Evolutionary conservation across 2,888 invertebrate species (phyloP).

Genomic region (Drosophila incognita): DNA sequence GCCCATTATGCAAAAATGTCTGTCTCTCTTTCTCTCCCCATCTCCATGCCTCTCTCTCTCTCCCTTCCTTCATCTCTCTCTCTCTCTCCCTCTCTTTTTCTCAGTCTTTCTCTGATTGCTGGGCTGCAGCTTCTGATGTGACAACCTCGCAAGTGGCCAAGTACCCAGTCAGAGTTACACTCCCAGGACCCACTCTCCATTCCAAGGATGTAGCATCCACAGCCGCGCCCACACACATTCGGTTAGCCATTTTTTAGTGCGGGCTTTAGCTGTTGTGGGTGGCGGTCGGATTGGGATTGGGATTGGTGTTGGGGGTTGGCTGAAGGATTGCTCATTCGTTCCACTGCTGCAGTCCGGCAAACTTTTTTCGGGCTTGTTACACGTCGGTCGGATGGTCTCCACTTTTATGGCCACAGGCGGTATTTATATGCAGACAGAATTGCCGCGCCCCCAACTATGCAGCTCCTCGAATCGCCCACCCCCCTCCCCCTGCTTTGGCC

Average conservation of each 20-base stretch:
- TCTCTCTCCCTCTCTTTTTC: background rate
- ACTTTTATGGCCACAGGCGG: constrained; percentile 84
- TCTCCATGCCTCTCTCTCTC: background rate
- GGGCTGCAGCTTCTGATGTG: constrained; percentile 46
- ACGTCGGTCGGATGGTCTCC: constrained; percentile 83
- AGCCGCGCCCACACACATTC: constrained; percentile 77
- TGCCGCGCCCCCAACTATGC: constrained; percentile 59
- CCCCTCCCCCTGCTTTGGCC: background rate
- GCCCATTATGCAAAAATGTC: constrained; percentile 28
- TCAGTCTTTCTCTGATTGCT: constrained; percentile 8
- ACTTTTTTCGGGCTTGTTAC: constrained; percentile 64
- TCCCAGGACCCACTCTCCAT: background rate
- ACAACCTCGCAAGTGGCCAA: constrained; percentile 42
- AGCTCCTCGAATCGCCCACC: constrained; percentile 11
- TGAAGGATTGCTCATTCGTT: constrained; percentile 49
- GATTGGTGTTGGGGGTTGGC: constrained; percentile 3
- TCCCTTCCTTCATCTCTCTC: background rate
- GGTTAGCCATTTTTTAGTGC: constrained; percentile 78
- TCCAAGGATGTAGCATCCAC: constrained; percentile 47
- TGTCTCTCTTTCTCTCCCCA: background rate
- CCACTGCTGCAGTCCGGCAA: constrained; percentile 45
- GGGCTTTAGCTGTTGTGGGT: constrained; percentile 22
- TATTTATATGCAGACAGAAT: constrained; percentile 82
- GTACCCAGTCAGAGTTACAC: constrained; percentile 29
- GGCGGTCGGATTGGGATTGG: background rate